phyloP scores from a whole-genome alignment of 2,113 vertebrate species.

The Ciconia stormi region DNA sequence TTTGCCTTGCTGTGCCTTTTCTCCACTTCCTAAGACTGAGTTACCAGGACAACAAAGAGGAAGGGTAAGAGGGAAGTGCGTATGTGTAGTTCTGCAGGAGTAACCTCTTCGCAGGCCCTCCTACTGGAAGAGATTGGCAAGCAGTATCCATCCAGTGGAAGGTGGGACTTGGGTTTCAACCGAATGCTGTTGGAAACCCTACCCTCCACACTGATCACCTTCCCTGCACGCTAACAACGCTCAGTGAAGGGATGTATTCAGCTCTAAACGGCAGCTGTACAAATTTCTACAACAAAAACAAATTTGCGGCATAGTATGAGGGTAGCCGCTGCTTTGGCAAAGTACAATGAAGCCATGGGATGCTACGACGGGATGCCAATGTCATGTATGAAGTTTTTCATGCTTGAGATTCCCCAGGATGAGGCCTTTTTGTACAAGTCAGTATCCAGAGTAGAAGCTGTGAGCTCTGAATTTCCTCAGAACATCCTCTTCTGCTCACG shows the following conservation, averaged over 20 bases:
- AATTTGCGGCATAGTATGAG: background rate
- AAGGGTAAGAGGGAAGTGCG: background rate
- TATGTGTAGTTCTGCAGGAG: background rate
- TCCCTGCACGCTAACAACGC: background rate
- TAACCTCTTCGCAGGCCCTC: background rate
- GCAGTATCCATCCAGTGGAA: background rate
- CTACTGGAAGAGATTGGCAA: background rate
- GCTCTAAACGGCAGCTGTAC: background rate
- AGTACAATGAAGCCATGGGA: background rate
- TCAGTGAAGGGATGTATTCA: background rate
- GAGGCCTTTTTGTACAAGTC: background rate
- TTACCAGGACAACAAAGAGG: conserved; percentile 47
- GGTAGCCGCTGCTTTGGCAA: background rate
- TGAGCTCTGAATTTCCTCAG: background rate
- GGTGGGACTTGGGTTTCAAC: background rate
- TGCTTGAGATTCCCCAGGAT: background rate
- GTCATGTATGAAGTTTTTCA: background rate
- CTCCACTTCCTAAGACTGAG: background rate
- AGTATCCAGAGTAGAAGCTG: background rate
- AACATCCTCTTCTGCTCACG: background rate
- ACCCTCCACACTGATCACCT: background rate
- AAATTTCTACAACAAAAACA: background rate
- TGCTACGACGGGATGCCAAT: background rate
- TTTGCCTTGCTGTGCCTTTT: background rate
- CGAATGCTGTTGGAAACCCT: background rate